Conservation (phyloP, 2,888 invertebrate genomes). For the Teinopalpus imperialis region DNA sequence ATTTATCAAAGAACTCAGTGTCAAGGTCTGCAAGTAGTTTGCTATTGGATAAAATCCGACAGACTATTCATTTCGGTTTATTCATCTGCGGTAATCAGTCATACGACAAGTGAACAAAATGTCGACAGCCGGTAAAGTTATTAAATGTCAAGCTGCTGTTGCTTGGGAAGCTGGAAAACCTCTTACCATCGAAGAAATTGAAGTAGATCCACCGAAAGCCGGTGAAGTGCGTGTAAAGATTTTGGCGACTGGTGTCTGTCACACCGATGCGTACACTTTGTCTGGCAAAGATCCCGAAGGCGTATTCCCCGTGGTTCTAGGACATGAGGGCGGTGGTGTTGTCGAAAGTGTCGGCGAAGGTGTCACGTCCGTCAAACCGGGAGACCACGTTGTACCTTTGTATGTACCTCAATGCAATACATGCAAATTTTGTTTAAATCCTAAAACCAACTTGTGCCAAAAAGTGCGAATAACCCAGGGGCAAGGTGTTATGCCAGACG, state of each 20-base stretch:
- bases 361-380: conserved; percentile 92
- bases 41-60: conserved; percentile 10
- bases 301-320: conserved; percentile 94
- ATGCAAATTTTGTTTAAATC: conserved; percentile 97
- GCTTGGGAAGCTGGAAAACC: conserved; percentile 97
- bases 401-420: conserved; percentile 98
- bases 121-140: conserved; percentile 84
- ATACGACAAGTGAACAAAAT: conserved; percentile 39
- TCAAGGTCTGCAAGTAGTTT: conserved; percentile 18
- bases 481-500: conserved; percentile 95
- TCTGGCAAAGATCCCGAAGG: conserved; percentile 95
- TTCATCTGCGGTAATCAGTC: conserved; percentile 33
- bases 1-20: conserved; percentile 10
- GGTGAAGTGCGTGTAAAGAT: conserved; percentile 95
- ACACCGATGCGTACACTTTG: conserved; percentile 95
- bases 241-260: conserved; percentile 91
- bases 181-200: conserved; percentile 93
- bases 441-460: conserved; percentile 98
- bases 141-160: conserved; percentile 96
- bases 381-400: conserved; percentile 98
- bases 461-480: conserved; percentile 95
- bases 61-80: conserved; percentile 39
- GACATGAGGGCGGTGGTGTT: conserved; percentile 98
- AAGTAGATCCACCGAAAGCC: conserved; percentile 96
- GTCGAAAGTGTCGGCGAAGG: conserved; percentile 98